Percentiles rank a stretch among this genome's conserved stretches.
phyloP scores from a whole-genome alignment of 2,797 vertebrate genomes.

The Anabacerthia variegaticeps region DNA sequence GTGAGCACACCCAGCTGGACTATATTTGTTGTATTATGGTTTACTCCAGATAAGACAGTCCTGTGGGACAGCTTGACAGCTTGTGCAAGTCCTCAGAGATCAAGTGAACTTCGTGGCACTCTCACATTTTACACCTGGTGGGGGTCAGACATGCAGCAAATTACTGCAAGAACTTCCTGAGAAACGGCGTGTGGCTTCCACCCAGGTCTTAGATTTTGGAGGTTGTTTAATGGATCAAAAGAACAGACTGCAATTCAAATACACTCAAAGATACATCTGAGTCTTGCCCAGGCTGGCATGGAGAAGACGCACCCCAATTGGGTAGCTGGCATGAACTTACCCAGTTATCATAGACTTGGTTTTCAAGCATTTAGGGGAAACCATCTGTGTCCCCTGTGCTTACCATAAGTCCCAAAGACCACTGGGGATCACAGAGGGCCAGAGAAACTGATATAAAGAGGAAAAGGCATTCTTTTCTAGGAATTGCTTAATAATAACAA shows the following conservation, averaged over 20 bases:
- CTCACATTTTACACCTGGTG: background rate
- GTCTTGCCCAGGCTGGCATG: background rate
- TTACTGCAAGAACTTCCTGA: background rate
- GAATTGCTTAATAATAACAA: background rate
- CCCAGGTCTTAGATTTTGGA: background rate
- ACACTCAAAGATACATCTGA: background rate
- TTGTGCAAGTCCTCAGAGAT: background rate
- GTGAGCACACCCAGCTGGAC: background rate
- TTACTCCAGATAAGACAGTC: background rate
- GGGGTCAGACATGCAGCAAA: background rate
- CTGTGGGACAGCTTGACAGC: background rate
- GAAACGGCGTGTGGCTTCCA: background rate
- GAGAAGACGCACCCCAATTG: background rate
- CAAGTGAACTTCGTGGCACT: background rate
- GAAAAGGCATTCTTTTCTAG: background rate
- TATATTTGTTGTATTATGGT: background rate
- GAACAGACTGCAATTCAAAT: background rate
- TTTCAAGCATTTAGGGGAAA: background rate
- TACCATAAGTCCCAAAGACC: rapidly evolving
- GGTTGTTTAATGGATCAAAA: background rate
- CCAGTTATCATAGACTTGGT: background rate
- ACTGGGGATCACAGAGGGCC: background rate
- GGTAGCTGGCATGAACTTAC: background rate
- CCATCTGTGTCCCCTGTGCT: background rate
- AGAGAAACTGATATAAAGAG: background rate